Base-by-base conservation (phyloP, 2,888 invertebrate species). In the Phyto melanocephala region DNA sequence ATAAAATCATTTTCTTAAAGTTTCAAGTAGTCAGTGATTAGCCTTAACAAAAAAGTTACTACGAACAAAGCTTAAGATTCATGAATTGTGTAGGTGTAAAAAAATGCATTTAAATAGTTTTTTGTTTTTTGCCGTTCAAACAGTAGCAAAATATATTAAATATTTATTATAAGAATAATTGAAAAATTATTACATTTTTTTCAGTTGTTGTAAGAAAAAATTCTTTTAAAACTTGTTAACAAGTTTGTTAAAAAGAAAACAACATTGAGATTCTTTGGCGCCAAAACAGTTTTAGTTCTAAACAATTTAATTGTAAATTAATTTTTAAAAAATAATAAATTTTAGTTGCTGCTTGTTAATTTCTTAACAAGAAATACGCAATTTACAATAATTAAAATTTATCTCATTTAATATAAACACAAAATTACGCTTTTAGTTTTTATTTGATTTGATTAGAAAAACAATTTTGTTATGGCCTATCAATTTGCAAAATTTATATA, bases 111-210 rank as follows among this genome's bases (percentile, higher is more conserved):
- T 24, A 47, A 63, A 20, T 40, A 22, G 22, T 24, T 52, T 52
- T 20, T 17, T 58, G 20, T 65, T 50, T 45, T 47, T 15, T 28
- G 15, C 11, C 1, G 2, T 24, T 17, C 54, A 15, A 60, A 79
- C 79, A 80, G 79, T 80, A 80, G 79, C 60, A 42, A 68, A 80
- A 72, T 79, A 68, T 74, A 45, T 68, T 80, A 45, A 60, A 80
- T 74, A 80, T 80, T 52, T 72, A 67, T 67, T 79, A 60, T 24
- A 72, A n/a, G n/a, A n/a, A 22, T 54, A 70, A 70, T 54, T 62
- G 37, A 60, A 22, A 17, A 40, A 15, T 33, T 37, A 68, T 50
- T 76, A 63, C 45, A 56, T 54, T 24, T 42, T 67, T 22, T 22
- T 37, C 15, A 42, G 20, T 33, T 11, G 2, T 74, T 10, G 10